Evolutionary conservation across 2,888 invertebrate genomes (phyloP).

Genomic region (Podabrus alpinus): DNA sequence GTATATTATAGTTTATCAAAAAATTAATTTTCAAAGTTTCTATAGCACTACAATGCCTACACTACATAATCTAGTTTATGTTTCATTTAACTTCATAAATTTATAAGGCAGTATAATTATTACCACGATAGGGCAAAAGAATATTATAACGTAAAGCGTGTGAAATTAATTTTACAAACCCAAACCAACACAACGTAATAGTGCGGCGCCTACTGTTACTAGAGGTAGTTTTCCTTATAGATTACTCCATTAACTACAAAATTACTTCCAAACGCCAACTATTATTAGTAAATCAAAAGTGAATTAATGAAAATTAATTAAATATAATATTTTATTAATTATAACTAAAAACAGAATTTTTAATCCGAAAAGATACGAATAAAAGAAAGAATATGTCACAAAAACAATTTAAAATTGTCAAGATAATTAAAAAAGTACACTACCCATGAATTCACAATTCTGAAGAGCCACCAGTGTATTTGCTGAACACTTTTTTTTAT

Average conservation of each 20-base stretch:
- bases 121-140: neutral
- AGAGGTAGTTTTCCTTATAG: conserved; percentile 17
- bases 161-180: conserved; percentile 19
- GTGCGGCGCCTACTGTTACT: conserved; percentile 16
- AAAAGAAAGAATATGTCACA: too few relatives aligned
- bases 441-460: too few relatives aligned
- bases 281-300: neutral
- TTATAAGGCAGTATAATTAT: neutral
- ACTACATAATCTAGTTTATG: neutral
- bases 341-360: neutral
- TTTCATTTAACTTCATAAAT: neutral
- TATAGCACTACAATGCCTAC: neutral
- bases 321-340: neutral
- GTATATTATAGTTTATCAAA: too few relatives aligned
- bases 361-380: neutral
- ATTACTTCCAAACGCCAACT: neutral
- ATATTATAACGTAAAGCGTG: conserved; percentile 13
- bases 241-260: conserved; percentile 16
- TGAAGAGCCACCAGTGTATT: too few relatives aligned
- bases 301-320: neutral
- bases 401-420: too few relatives aligned
- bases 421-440: too few relatives aligned
- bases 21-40: neutral
- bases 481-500: too few relatives aligned
- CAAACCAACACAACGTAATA: conserved; percentile 17